Percentiles rank a stretch among this genome's conserved stretches.
phyloP scores from a whole-genome alignment of 1,140 invertebrate genomes.

The Zophobas morio region DNA sequence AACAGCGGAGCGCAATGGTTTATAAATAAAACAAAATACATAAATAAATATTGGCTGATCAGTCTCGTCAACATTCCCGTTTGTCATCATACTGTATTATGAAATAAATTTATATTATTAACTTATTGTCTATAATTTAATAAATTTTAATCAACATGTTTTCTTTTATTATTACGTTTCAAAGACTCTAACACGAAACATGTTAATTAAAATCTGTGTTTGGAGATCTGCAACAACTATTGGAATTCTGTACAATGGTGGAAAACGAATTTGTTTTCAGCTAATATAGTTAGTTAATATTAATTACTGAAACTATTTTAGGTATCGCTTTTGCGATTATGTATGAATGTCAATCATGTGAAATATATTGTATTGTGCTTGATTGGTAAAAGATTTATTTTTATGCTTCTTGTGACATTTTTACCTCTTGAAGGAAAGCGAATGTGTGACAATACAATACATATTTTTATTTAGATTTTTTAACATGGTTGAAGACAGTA shows the following conservation, averaged over 20 bases:
- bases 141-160: constrained; percentile 54
- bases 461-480: constrained; percentile 48
- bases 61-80: constrained; percentile 64
- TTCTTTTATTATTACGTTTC: constrained; percentile 32
- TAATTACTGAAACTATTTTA: constrained; percentile 45
- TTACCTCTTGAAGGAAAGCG: constrained; percentile 25
- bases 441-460: constrained; percentile 44
- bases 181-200: constrained; percentile 41
- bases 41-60: constrained; percentile 40
- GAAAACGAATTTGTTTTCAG: constrained; percentile 37
- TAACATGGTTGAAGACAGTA: constrained; percentile 48
- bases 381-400: constrained; percentile 50
- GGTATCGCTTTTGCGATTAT: constrained; percentile 52
- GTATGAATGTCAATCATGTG: constrained; percentile 51
- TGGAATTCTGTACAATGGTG: constrained; percentile 39
- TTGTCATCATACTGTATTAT: constrained; percentile 65
- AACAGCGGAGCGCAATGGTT: constrained; percentile 56
- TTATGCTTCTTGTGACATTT: constrained; percentile 45
- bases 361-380: constrained; percentile 52
- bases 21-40: constrained; percentile 39
- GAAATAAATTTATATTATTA: constrained; percentile 66
- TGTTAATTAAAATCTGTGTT: constrained; percentile 50
- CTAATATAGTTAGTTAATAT: constrained; percentile 41
- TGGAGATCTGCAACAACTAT: constrained; percentile 40
- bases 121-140: constrained; percentile 63